Base-by-base conservation (phyloP, 2,113 vertebrate genomes). In the Gavialis gangeticus region DNA sequence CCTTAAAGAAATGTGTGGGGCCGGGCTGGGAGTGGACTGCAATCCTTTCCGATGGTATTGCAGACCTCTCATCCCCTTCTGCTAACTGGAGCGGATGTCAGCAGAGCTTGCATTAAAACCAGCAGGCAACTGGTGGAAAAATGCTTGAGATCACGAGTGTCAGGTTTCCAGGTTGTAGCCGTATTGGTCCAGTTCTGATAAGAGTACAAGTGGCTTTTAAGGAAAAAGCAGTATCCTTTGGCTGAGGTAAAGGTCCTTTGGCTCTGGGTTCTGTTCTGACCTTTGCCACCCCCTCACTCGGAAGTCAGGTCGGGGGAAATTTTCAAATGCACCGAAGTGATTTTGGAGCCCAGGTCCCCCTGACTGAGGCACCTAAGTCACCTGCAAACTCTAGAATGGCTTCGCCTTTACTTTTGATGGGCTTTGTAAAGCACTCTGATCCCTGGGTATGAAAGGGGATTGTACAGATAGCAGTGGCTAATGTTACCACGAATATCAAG, bases 1-100 rank as follows among this genome's bases (percentile, higher is more conserved):
- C 12, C 46, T 46, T 46, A 46, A 13, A 37, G 69, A 37, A 71
- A 46, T 22, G 30, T 19, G 34, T 71, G 69, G 69, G 69, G 46
- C 22, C 0, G 4, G 12, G 4, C 1, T 10, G 22, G 58, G 58
- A 14, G 77, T 22, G 30, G 57, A n/a, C 4, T 3, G 4, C 46
- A 46, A 73, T 30, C 19, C 34, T 37, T 46, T 46, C 34, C 9
- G 4, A 73, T 73, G 12, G 37, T 24, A 12, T 4, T 73, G 22
- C 69, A 5, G 34, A 73, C 69, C 18, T 24, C 34, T 37, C 34
- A 73, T 73, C 22, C 22, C 6, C 25, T 24, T 24, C 24, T 24
- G 21, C 10, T 46, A 22, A 46, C 9, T 37, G 34, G 37, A 73
- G 25, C 3, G 46, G 34, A 46, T 24, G 46, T 37, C 15, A 46